Evolutionary conservation across 1,140 invertebrate genomes (phyloP).

Genomic region (Zeugodacus cucurbitae): DNA sequence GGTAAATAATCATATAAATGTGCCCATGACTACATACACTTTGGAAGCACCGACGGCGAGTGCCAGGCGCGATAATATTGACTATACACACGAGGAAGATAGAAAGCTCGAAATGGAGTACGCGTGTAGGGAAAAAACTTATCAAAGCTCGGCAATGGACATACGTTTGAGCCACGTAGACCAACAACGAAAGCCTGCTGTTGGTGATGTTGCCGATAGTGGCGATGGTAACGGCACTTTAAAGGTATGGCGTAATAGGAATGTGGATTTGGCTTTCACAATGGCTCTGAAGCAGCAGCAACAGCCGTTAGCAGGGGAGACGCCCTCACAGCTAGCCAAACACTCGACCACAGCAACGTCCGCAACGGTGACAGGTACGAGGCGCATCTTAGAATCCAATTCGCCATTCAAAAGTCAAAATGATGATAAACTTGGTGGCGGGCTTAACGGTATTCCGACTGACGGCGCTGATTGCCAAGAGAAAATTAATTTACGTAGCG

Average conservation of each 20-base stretch:
- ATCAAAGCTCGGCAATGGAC: conserved; percentile 54
- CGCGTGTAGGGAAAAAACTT: conserved; percentile 44
- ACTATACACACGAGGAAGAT: neutral
- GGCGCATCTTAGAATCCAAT: conserved; percentile 10
- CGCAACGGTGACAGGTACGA: neutral
- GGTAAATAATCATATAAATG: conserved; percentile 42
- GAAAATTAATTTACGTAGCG: neutral
- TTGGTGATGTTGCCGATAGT: neutral
- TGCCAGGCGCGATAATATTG: neutral
- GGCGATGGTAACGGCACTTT: conserved; percentile 39
- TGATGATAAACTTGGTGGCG: too few relatives aligned
- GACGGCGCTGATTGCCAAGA: neutral
- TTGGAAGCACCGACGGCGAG: neutral
- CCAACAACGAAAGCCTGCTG: neutral
- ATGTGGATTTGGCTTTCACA: conserved; percentile 65
- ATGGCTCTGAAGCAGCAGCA: conserved; percentile 51
- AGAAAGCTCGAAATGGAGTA: neutral
- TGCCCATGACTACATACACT: conserved; percentile 3
- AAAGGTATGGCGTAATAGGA: conserved; percentile 65
- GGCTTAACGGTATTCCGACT: neutral
- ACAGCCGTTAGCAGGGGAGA: neutral
- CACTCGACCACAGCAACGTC: neutral
- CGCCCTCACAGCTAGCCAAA: neutral
- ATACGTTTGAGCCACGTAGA: conserved; percentile 19
- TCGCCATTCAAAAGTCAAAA: neutral